Evolutionary conservation across 2,797 vertebrate species (phyloP), one percentile per base, ranked within the genome.

Genomic region (Schizothorax lantsangensis): DNA sequence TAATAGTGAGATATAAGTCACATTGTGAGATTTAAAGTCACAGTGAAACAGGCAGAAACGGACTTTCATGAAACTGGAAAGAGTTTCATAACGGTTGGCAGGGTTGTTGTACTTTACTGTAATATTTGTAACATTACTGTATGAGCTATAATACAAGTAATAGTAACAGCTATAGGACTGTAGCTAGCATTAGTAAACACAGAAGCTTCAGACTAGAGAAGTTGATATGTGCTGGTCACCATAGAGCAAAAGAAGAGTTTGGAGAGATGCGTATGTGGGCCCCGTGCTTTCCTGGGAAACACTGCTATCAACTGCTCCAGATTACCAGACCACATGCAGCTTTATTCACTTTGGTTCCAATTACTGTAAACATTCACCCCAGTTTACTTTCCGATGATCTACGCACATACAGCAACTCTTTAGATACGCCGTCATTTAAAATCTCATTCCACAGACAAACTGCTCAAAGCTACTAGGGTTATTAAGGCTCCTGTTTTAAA

Each of bases 281-380:
- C 59, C 74, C 8, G 68, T 83, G 43, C n/a, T 85, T 89, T 89
- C 84, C 85, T 91, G 89, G 84, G 90, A 89, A 91, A 88, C 79
- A 66, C 73, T 88, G 81, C 81, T 84, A 86, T 90, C 79, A 87
- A 83, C 80, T 74, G 54, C 72, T 84, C 73, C 79, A 89, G 88
- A 90, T 88, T 89, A 90, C 83, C 82, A 85, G 90, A 88, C 90
- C 89, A 88, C 90, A 91, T 91, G 90, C 90, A 89, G 89, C 81
- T 91, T 91, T 87, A 91, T 91, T 91, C 89, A 91, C 89, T 91
- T 91, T 91, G 89, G 85, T 83, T 89, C 88, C 89, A 89, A 87
- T 91, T 91, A 90, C 86, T 88, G 83, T 87, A 88, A 91, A 88
- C 88, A 88, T 89, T 91, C 80, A 72, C 86, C 83, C 77, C 79